A percentile compares a stretch with the other conserved stretches of the same genome.
Evolutionary conservation across 2,888 invertebrate species (phyloP).

Genomic region (Syrphus vitripennis): DNA sequence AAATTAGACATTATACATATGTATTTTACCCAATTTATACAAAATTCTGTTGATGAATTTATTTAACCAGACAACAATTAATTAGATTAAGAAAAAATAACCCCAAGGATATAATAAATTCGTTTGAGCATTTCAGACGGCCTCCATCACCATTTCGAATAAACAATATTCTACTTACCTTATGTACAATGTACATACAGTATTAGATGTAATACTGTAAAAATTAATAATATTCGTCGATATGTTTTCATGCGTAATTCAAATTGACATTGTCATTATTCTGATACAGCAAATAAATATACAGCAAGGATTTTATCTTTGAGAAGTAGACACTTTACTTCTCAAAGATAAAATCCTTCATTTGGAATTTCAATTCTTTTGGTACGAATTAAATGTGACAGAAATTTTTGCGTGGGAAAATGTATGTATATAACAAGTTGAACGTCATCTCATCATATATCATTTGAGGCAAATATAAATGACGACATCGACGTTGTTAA

Average conservation of each 20-base stretch:
- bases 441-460: not conserved
- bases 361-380: constrained; percentile 4
- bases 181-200: too few relatives aligned
- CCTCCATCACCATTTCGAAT: not conserved
- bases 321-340: too few relatives aligned
- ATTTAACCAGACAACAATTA: not conserved
- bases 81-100: not conserved
- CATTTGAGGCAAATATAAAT: not conserved
- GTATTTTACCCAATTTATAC: not conserved
- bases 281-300: constrained; percentile 1
- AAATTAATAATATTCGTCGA: not conserved
- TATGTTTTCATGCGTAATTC: constrained; percentile 5
- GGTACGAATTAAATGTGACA: constrained; percentile 13
- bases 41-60: not conserved
- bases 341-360: constrained; percentile 31
- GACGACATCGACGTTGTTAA: constrained; percentile 11
- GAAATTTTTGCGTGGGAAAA: constrained; percentile 14
- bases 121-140: not conserved
- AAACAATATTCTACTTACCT: not conserved
- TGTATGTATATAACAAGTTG: not conserved
- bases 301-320: too few relatives aligned
- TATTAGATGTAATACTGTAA: too few relatives aligned
- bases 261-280: constrained; percentile 28
- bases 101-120: not conserved
- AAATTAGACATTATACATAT: not conserved